phyloP scores from a whole-genome alignment of 2,888 invertebrate species.

The Nematopogon swammerdamellus region DNA sequence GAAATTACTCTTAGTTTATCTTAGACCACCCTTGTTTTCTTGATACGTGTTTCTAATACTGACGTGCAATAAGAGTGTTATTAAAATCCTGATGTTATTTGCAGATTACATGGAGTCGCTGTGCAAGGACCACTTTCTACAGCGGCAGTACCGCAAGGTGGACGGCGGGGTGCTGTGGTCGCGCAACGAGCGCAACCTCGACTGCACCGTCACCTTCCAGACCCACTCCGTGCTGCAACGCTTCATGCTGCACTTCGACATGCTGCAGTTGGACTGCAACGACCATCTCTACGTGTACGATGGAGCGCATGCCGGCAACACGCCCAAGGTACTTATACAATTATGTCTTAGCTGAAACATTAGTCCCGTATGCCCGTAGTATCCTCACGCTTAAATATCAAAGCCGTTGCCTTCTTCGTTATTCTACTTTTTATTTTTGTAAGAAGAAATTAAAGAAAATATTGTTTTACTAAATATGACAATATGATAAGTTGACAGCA shows the following conservation, averaged over 20 bases:
- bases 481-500: no score
- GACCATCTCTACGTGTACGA: slow-evolving; percentile 92
- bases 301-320: slow-evolving; percentile 86
- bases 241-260: slow-evolving; percentile 92
- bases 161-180: slow-evolving; percentile 90
- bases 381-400: no score
- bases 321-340: slow-evolving; percentile 86
- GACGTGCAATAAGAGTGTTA: no score
- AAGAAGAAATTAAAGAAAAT: no score
- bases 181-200: slow-evolving; percentile 85
- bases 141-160: slow-evolving; percentile 85
- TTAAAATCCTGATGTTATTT: slow-evolving; percentile 17
- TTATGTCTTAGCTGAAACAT: no score
- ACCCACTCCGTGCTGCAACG: slow-evolving; percentile 91
- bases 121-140: slow-evolving; percentile 87
- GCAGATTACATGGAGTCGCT: slow-evolving; percentile 86
- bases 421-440: no score
- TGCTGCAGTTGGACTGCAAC: slow-evolving; percentile 89
- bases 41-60: no score
- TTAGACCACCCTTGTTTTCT: no score
- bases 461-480: no score
- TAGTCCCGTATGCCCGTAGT: no score
- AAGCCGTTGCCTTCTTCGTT: no score
- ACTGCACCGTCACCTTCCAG: slow-evolving; percentile 92
- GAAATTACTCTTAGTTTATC: no score